Evolutionary conservation across 1,140 invertebrate genomes (phyloP), one percentile per base, ranked within the genome.

Genomic region (Pomacea maculata): DNA sequence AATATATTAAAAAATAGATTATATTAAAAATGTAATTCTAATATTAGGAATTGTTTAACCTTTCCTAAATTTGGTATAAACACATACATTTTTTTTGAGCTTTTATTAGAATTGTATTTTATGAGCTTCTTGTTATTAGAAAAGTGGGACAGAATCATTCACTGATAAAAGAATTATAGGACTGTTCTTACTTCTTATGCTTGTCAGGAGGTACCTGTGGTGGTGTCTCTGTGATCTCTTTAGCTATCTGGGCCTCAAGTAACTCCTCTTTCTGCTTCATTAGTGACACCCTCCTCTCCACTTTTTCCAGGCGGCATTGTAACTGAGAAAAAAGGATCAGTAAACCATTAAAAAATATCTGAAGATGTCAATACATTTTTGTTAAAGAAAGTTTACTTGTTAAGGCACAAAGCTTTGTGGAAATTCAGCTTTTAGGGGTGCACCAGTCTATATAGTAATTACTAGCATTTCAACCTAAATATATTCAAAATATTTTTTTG

Each of bases 261-360:
- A 70, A 52, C n/a, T 78, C 80, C 45, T 81, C 80, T 63, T 75
- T 81, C 57, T 81, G 80, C 54, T 78, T 77, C 64, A 81, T 64
- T 34, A 81, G 71, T 71, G 80, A 81, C 80, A 81, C 63, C 11
- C 80, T 57, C 45, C 80, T 45, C 29, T 81, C 75, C 75, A 81
- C 77, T 25, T 75, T 75, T n/a, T 77, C 75, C 19, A 81, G 67
- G 25, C 80, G 80, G 55, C 80, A 81, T 81, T 81, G 80, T 72
- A 81, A 29, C 80, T 81, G 64, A n/a, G 68, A 45, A 70, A 17
- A 45, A 45, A 45, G 34, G 34, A 45, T 45, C 6, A 45, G 34
- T 45, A 45, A 45, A 45, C 3, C 34, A 45, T 45, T 45, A 1
- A 4, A 45, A 45, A 45, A 45, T 45, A 4, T 45, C 34, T 45